These are phyloP conservation scores for Fregetta grallaria DNA, from an alignment of 2,113 vertebrate species.

Conservation along the genomic window DNA sequence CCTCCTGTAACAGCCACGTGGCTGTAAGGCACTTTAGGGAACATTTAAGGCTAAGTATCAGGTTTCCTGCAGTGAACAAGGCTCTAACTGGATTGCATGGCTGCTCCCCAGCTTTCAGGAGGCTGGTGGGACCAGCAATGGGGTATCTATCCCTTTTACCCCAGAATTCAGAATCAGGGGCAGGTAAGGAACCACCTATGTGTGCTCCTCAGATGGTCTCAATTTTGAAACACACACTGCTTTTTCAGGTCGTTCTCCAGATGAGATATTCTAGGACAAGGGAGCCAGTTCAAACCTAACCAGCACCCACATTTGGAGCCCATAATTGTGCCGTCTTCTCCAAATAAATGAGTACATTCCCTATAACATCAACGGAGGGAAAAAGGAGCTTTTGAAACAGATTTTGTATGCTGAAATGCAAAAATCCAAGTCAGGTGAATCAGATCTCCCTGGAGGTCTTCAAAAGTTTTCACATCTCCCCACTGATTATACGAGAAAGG, in stretches of 20 bases:
- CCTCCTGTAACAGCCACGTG: neutral
- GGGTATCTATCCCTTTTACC: neutral
- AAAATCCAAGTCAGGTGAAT: neutral
- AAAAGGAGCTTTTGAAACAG: neutral
- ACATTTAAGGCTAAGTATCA: neutral
- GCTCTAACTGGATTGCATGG: neutral
- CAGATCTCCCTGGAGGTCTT: neutral
- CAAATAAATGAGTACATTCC: neutral
- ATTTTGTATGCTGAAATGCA: neutral
- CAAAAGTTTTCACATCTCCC: neutral
- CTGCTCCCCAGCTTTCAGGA: neutral
- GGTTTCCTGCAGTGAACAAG: neutral
- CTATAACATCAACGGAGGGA: neutral
- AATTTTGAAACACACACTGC: neutral
- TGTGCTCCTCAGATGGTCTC: neutral
- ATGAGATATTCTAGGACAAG: neutral
- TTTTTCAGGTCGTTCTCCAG: neutral
- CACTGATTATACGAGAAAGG: neutral
- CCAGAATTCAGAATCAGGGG: neutral
- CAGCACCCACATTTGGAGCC: neutral
- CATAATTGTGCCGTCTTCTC: neutral
- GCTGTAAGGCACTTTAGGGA: rapidly evolving
- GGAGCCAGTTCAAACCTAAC: neutral
- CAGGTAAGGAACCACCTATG: neutral
- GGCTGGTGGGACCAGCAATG: neutral